Evolutionary conservation across 2,888 invertebrate genomes (phyloP), one percentile per base, ranked within the genome.

Genomic region (Ectemnius lituratus): DNA sequence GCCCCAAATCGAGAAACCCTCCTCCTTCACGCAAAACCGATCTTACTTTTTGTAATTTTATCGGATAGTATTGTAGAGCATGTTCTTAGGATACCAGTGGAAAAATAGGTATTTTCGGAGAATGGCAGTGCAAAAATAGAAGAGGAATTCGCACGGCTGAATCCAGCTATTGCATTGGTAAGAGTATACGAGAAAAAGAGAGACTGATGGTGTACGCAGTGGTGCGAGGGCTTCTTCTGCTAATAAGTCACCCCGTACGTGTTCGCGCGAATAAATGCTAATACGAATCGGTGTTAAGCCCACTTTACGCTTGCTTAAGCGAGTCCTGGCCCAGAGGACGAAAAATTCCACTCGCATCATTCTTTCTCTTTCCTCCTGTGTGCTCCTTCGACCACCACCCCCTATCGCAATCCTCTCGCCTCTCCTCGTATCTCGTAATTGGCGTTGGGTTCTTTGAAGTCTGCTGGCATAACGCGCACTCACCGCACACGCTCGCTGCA

Each of bases 361-460:
- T 11, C 58, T 8, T 65, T 66, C 56, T 23, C n/a, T 45, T 49
- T 60, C 20, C 63, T 47, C 46, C 16, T 11, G 4, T 28, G 4
- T 3, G 23, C 23, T 4, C 37, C 52, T 11, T 20, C 28, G 47
- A 28, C 37, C 37, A 37, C 37, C 37, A 11, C 37, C 37, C 37
- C 37, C 37, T 37, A 37, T 37, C 37, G 1, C 37, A 11, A 6
- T 37, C 37, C 37, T 37, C 5, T 11, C 5, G 11, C 37, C 46
- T 23, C 61, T 45, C 63, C 56, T 58, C 52, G 65, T 16, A 45
- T 70, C 49, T 62, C 69, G 84, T 88, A 88, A 87, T 88, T 87
- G 88, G 87, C 85, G 87, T 85, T 79, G 82, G 79, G 61, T 67
- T 74, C 83, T 89, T 89, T 89, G 88, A 88, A 85, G 86, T 88